A percentile compares a stretch with the other conserved stretches of the same genome.
Conservation (phyloP, 2,797 vertebrate species). For the Natrix natrix region DNA sequence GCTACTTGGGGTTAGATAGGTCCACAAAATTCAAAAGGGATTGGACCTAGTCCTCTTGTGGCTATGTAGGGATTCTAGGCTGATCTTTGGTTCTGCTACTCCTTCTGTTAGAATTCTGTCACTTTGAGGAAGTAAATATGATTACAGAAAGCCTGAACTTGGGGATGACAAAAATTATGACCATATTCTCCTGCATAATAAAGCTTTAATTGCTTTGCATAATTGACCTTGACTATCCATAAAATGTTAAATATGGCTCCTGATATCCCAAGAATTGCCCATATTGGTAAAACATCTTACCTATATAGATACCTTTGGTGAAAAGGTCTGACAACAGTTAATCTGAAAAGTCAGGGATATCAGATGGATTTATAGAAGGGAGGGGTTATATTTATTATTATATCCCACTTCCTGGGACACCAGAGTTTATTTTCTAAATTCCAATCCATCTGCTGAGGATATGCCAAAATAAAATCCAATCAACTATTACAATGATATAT, state of each 20-base stretch:
- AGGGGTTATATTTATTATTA: background rate
- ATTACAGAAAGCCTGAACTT: background rate
- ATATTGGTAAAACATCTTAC: background rate
- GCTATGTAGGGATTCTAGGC: too few species aligned
- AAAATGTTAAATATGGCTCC: background rate
- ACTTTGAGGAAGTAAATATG: background rate
- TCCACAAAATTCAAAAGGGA: too few species aligned
- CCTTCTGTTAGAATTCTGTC: background rate
- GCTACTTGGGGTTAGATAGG: too few species aligned
- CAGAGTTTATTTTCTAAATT: background rate
- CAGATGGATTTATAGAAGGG: background rate
- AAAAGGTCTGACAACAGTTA: background rate
- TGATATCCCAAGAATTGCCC: background rate
- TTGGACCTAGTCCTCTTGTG: too few species aligned
- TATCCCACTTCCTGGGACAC: background rate
- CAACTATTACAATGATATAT: background rate
- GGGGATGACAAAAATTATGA: background rate
- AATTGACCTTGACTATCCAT: background rate
- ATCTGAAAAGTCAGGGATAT: background rate
- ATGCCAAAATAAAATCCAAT: background rate
- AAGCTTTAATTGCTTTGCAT: background rate
- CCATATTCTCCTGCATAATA: background rate
- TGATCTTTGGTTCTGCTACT: background rate
- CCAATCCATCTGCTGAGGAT: background rate
- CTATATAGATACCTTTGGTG: background rate